These are phyloP conservation scores for Scaptomyza parva DNA, from an alignment of 2,888 invertebrate species.

Conservation along the genomic window DNA sequence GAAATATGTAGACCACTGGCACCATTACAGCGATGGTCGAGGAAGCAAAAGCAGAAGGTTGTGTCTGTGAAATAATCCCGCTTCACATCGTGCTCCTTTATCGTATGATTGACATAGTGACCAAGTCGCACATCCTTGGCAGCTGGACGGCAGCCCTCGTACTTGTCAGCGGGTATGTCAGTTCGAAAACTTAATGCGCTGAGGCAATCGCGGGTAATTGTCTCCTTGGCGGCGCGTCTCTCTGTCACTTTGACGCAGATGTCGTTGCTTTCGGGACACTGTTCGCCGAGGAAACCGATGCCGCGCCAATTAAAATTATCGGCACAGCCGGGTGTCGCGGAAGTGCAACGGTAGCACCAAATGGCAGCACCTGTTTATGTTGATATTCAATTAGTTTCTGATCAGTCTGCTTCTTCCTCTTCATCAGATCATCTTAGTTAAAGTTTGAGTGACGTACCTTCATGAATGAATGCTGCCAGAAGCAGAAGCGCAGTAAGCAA, in stretches of 20 bases:
- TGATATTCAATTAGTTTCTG: constrained; percentile 26
- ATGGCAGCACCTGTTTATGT: constrained; percentile 87
- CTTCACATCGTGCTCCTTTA: constrained; percentile 93
- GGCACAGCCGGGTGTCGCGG: constrained; percentile 95
- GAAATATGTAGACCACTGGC: constrained; percentile 42
- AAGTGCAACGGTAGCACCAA: constrained; percentile 96
- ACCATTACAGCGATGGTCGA: constrained; percentile 94
- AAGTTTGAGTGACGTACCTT: constrained; percentile 56
- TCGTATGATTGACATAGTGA: constrained; percentile 94
- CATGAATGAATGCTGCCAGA: constrained; percentile 48
- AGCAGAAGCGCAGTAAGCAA: constrained; percentile 46
- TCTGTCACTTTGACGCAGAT: constrained; percentile 96
- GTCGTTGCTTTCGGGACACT: constrained; percentile 93
- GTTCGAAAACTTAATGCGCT: constrained; percentile 92
- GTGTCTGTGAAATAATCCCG: constrained; percentile 93
- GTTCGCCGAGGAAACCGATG: constrained; percentile 90
- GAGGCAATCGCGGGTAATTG: constrained; percentile 93
- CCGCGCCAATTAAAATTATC: constrained; percentile 93
- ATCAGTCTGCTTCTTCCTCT: constrained; percentile 8
- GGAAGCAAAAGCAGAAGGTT: constrained; percentile 95
- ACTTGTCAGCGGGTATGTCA: constrained; percentile 95
- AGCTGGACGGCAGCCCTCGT: constrained; percentile 94
- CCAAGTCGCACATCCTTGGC: constrained; percentile 91
- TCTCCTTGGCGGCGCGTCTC: constrained; percentile 91
- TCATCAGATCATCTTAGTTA: not conserved